These are phyloP conservation scores for Pachypeltis micranthus DNA, from an alignment of 1,140 invertebrate genomes.

Conservation along the genomic window DNA sequence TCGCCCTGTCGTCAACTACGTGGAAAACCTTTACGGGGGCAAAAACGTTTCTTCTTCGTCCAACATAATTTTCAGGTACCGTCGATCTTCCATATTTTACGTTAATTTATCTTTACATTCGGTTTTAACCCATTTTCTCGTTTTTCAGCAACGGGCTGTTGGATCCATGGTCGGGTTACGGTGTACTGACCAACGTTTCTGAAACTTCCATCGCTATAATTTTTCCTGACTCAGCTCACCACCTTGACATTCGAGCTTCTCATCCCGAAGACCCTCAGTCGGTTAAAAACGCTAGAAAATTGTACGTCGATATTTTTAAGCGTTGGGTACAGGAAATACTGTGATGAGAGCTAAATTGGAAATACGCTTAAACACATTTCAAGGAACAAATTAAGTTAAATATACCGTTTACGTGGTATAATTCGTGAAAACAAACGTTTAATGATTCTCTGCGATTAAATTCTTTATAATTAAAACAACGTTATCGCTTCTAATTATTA, in stretches of 20 bases:
- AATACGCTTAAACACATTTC: no score
- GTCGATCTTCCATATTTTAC: no score
- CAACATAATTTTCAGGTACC: constrained; percentile 78
- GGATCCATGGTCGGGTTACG: constrained; percentile 89
- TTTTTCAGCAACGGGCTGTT: constrained; percentile 67
- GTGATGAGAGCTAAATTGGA: neutral
- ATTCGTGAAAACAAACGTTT: no score
- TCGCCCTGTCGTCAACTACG: constrained; percentile 50
- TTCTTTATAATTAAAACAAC: no score
- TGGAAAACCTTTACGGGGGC: constrained; percentile 69
- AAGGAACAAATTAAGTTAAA: no score
- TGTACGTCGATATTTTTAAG: constrained; percentile 52
- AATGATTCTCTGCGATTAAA: no score
- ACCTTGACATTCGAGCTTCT: constrained; percentile 69
- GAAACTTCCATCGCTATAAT: constrained; percentile 56
- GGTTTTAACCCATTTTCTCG: no score
- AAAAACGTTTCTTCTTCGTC: constrained; percentile 50
- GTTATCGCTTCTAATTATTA: no score
- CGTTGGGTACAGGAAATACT: constrained; percentile 46
- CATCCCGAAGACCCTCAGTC: constrained; percentile 57
- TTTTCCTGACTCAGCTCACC: constrained; percentile 86
- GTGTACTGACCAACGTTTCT: constrained; percentile 60
- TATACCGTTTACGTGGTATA: no score
- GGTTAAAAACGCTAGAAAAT: constrained; percentile 53
- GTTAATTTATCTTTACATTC: no score